Evolutionary conservation across 2,113 vertebrate species (phyloP), one percentile per base, ranked within the genome.

Genomic region (Menura novaehollandiae): DNA sequence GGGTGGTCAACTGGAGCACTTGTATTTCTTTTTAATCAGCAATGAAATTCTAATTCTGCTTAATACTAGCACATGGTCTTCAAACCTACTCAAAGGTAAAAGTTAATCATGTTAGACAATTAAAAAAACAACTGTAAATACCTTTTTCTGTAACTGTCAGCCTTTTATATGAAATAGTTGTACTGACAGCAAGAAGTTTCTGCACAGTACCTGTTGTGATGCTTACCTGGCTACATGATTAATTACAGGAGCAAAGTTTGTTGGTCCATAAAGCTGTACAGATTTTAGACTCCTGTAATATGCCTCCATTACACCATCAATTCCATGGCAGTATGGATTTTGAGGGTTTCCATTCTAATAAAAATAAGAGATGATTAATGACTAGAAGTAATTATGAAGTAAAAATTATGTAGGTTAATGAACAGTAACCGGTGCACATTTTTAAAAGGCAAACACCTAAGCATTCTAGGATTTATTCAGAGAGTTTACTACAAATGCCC

Each of bases 241-340:
- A 96, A 99, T 99, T 84, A 99, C 99, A 21, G 99, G 99, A 53
- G 99, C 99, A 97, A 99, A 99, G 97, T 99, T 99, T 73, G 99
- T 99, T 74, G 99, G 99, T 74, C 98, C 99, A 63, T 99, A 99
- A 43, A 99, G 98, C 44, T 99, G 99, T 18, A 99, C 99, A 39
- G 98, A 99, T 94, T 99, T 99, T 78, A 99, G 98, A 88, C 99
- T 99, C 97, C 98, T 98, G 79, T 99, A 99, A 89, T 99, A 99
- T 3, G 99, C 99, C 85, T 99, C 99, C 98, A 99, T 98, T 58
- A 99, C 99, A 5, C 99, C 99, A 90, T 99, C 99, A 39, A 99
- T 99, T 41, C 99, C 99, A 44, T 95, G 98, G 94, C 99, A 99
- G 94, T 99, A 99, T 9, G 99, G 99, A 91, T 99, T 99, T 95